phyloP scores from a whole-genome alignment of 2,113 vertebrate genomes.

The Urocolius indicus region DNA sequence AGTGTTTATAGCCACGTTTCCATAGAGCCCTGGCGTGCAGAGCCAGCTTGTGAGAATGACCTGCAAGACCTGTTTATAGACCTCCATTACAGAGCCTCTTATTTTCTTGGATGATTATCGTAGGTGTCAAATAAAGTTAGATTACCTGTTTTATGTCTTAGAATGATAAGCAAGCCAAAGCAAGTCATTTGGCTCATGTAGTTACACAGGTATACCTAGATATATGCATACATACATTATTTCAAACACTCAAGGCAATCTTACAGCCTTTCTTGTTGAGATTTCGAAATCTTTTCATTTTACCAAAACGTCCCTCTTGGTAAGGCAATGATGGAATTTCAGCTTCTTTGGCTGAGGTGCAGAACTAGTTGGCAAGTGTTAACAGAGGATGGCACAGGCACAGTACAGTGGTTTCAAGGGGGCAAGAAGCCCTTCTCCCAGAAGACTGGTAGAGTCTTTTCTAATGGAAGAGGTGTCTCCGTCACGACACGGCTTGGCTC shows the following conservation, averaged over 20 bases:
- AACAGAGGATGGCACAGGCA: neutral
- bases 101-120: conserved; percentile 61
- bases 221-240: conserved; percentile 46
- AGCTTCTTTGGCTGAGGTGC: neutral
- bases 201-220: conserved; percentile 60
- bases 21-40: conserved; percentile 33
- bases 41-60: conserved; percentile 49
- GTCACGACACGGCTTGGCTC: neutral
- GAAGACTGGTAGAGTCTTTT: neutral
- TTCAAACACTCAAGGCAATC: conserved; percentile 61
- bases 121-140: conserved; percentile 64
- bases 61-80: conserved; percentile 71
- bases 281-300: conserved; percentile 14
- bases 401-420: neutral
- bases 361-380: neutral
- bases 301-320: neutral
- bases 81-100: conserved; percentile 60
- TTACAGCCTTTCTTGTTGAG: conserved; percentile 13
- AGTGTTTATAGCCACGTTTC: conserved; percentile 54
- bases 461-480: neutral
- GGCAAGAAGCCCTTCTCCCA: neutral
- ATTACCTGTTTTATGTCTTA: conserved; percentile 61
- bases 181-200: conserved; percentile 65
- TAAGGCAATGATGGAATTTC: neutral
- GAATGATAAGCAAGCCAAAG: conserved; percentile 73